Base-by-base conservation (phyloP, 2,113 vertebrate species). In the Catharus minimus region DNA sequence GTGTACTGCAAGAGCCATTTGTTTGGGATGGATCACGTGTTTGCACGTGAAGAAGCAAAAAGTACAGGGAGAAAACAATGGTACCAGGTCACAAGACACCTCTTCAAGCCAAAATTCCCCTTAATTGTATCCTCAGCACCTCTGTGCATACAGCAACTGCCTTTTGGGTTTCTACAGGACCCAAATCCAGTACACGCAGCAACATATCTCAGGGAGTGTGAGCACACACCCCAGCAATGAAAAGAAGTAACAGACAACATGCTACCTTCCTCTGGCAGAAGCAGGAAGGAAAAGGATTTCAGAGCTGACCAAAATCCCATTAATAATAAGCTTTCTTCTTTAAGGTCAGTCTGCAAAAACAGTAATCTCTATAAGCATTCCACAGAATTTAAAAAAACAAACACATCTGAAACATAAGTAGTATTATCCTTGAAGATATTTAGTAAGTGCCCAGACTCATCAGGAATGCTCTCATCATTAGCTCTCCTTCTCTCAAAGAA, bases 221-320 rank as follows among this genome's bases (percentile, higher is more conserved):
- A 73, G 28, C 50, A 38, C 0, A 0, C 9, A 38, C 15, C 4
- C 23, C 33, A 55, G 19, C 44, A 56, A 38, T 13, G 10, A 44
- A 44, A 38, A 50, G 44, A 47, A 24, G 1, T 44, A 67, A 77
- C 27, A 64, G 33, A 53, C 30, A 72, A 68, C 14, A 16, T 5
- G 15, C 15, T 66, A n/a, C 52, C 23, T 38, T 66, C 28, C 38
- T 41, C 5, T 17, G 7, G 4, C 4, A 16, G 5, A 7, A 7
- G 3, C 7, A 7, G 13, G 6, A 17, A 38, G 46, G 19, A 44
- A 66, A 77, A 73, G 9, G 5, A 64, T 66, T 86, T 76, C 55
- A 82, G 23, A 75, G n/a, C 15, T 38, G 23, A 81, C 17, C 27
- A 64, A 87, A 84, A 62, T 3, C 9, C n/a, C 30, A 44, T 5